Percentiles rank a stretch among this genome's conserved stretches.
These are phyloP conservation scores for Benthosema pterotum DNA, from an alignment of 2,797 vertebrate species.

Conservation along the genomic window DNA sequence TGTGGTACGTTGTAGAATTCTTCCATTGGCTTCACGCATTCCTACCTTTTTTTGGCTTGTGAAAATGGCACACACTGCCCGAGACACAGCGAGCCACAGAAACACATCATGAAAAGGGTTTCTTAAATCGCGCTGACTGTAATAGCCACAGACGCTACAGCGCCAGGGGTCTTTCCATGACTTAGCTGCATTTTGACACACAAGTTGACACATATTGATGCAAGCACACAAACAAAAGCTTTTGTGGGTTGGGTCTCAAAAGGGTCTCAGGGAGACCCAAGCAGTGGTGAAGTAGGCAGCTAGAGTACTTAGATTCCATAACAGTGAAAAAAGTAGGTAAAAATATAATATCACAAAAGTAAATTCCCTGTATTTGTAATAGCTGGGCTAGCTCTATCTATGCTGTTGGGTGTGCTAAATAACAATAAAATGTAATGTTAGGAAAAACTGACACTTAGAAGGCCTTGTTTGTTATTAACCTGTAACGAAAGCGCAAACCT, in stretches of 20 bases:
- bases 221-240: background rate
- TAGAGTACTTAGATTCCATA: too few relatives aligned
- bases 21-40: conserved; percentile 23
- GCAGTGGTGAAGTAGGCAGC: too few relatives aligned
- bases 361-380: too few relatives aligned
- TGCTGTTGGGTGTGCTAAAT: too few relatives aligned
- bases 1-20: conserved; percentile 37
- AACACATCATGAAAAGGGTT: conserved; percentile 45
- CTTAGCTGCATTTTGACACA: conserved; percentile 20
- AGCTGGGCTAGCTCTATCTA: too few relatives aligned
- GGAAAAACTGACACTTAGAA: too few relatives aligned
- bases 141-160: conserved; percentile 25
- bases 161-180: conserved; percentile 38
- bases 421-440: too few relatives aligned
- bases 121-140: conserved; percentile 49
- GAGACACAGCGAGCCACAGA: conserved; percentile 15
- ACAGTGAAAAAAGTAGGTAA: too few relatives aligned
- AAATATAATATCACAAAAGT: too few relatives aligned
- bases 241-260: too few relatives aligned
- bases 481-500: conserved; percentile 44
- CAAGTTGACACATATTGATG: background rate
- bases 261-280: too few relatives aligned
- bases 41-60: conserved; percentile 15
- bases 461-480: conserved; percentile 25
- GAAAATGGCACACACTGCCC: conserved; percentile 25